Percentiles rank a stretch among this genome's conserved stretches.
phyloP scores from a whole-genome alignment of 2,888 invertebrate genomes.

The Himalopsyche kuldschensis region DNA sequence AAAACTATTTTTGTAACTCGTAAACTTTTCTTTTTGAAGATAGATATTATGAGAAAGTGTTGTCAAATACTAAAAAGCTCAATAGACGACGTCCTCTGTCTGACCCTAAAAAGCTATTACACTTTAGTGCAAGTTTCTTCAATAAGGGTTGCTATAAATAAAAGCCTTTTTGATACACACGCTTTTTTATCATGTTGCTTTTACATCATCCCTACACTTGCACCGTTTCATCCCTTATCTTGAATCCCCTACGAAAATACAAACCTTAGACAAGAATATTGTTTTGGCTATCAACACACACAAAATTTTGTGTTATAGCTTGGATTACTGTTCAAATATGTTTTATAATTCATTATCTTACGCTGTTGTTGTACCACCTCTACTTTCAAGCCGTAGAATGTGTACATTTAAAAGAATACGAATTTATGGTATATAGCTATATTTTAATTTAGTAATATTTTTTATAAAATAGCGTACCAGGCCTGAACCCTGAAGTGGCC shows the following conservation, averaged over 20 bases:
- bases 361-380: too few species aligned
- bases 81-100: background rate
- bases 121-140: background rate
- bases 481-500: too few species aligned
- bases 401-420: too few species aligned
- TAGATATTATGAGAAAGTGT: background rate
- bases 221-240: background rate
- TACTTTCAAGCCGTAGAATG: too few species aligned
- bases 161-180: slow-evolving; percentile 1
- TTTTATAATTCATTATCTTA: too few species aligned
- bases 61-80: slow-evolving; percentile 1
- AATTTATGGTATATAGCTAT: too few species aligned
- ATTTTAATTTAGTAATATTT: too few species aligned
- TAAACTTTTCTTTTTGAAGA: background rate
- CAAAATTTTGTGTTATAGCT: too few species aligned
- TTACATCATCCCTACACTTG: slow-evolving; percentile 1
- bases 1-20: background rate
- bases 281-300: too few species aligned
- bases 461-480: too few species aligned
- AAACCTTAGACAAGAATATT: background rate
- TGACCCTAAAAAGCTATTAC: slow-evolving; percentile 1
- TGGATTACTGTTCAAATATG: too few species aligned
- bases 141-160: slow-evolving; percentile 1
- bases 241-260: background rate
- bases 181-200: slow-evolving; percentile 1